Evolutionary conservation across 2,888 invertebrate genomes (phyloP).

Genomic region (Crossocerus cetratus): DNA sequence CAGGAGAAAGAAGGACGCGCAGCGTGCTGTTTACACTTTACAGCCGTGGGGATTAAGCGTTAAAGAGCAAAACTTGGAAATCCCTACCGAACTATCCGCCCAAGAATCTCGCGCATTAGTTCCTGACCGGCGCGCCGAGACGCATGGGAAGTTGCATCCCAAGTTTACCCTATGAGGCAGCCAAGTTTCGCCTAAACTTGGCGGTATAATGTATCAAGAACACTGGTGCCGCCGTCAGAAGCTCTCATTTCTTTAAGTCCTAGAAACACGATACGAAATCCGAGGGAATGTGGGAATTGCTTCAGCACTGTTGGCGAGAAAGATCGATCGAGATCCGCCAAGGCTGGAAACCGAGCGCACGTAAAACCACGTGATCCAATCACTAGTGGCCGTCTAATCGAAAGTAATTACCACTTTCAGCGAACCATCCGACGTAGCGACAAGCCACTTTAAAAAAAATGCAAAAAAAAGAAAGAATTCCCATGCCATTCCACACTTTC

Average conservation of each 20-base stretch:
- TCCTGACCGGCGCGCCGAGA: neutral
- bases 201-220: neutral
- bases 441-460: conserved; percentile 41
- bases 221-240: neutral
- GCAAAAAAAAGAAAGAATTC: conserved; percentile 7
- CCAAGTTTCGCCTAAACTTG: neutral
- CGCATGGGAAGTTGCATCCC: neutral
- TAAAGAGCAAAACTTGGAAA: neutral
- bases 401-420: conserved; percentile 64
- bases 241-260: no score
- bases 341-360: conserved; percentile 46
- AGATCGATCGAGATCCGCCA: neutral
- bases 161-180: neutral
- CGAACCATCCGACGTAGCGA: conserved; percentile 57
- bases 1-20: neutral
- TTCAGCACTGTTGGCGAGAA: conserved; percentile 30
- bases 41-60: neutral
- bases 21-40: neutral
- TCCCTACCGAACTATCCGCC: neutral
- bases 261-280: neutral
- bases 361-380: conserved; percentile 20
- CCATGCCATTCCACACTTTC: conserved; percentile 51
- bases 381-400: conserved; percentile 51
- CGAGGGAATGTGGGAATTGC: conserved; percentile 15
- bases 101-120: neutral